Conservation (phyloP, 1,140 invertebrate genomes). For the Aphis gossypii region DNA sequence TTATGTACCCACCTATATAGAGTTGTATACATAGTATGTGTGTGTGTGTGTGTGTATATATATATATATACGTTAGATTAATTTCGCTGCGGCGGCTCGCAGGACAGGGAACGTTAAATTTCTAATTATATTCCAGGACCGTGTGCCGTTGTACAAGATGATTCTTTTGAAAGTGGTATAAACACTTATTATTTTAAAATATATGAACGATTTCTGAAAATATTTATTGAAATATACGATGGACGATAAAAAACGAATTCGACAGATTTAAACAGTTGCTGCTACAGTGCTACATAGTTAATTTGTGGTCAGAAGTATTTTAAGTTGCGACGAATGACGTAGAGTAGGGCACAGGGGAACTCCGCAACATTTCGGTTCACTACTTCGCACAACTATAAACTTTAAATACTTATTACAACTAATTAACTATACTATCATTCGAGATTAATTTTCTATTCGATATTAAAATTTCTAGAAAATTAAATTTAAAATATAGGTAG, state of each 20-base stretch:
- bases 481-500: not conserved
- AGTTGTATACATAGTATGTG: not conserved
- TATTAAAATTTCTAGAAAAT: not conserved
- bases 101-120: constrained; percentile 27
- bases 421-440: not conserved
- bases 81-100: too few relatives aligned
- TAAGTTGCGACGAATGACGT: not conserved
- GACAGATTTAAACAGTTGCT: rapidly evolving
- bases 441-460: not conserved
- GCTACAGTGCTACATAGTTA: not conserved
- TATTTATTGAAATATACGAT: not conserved
- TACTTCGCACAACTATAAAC: not conserved
- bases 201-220: not conserved
- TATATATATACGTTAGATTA: too few relatives aligned
- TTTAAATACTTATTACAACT: not conserved
- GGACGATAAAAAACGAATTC: not conserved
- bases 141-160: constrained; percentile 2
- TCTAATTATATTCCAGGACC: constrained; percentile 37
- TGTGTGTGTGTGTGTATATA: not conserved
- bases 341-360: not conserved
- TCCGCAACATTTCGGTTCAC: not conserved
- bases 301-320: not conserved
- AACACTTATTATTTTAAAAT: not conserved
- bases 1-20: not conserved
- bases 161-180: not conserved